These are phyloP conservation scores for Telenomus remus DNA, from an alignment of 1,140 invertebrate genomes.

Conservation along the genomic window DNA sequence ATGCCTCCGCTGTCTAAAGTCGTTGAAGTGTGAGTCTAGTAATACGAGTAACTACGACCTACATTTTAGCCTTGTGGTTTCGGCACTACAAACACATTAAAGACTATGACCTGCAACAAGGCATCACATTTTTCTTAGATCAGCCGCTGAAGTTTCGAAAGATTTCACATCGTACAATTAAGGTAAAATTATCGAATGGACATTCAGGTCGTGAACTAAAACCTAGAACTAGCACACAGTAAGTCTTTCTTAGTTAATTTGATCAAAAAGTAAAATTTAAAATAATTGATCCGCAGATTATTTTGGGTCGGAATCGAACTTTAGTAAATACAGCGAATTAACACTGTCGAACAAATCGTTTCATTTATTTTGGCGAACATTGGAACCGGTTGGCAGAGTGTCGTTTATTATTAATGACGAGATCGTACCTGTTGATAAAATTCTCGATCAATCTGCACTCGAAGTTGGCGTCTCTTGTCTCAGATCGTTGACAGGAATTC, in stretches of 20 bases:
- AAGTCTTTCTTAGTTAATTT: too few relatives aligned
- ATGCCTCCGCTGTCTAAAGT: constrained; percentile 37
- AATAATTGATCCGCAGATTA: too few relatives aligned
- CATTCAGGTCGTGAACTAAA: too few relatives aligned
- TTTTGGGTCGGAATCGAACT: too few relatives aligned
- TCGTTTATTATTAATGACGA: constrained; percentile 23
- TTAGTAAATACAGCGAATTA: too few relatives aligned
- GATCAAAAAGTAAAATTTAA: too few relatives aligned
- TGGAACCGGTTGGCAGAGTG: constrained; percentile 22
- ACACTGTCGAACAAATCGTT: constrained; percentile 15
- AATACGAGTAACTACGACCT: constrained; percentile 34
- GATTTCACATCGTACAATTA: constrained; percentile 4
- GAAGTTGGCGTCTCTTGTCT: constrained; percentile 12
- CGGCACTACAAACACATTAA: constrained; percentile 36
- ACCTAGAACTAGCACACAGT: too few relatives aligned
- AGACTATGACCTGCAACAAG: constrained; percentile 1
- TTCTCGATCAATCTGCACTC: constrained; percentile 7
- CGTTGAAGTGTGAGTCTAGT: constrained; percentile 27
- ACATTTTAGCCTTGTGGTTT: constrained; percentile 42
- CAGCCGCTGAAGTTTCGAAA: constrained; percentile 6
- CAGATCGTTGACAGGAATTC: constrained; percentile 15
- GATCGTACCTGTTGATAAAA: constrained; percentile 33
- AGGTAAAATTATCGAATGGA: too few relatives aligned
- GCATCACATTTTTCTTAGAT: constrained; percentile 9
- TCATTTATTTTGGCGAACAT: constrained; percentile 7